Conservation (phyloP, 2,888 invertebrate species). For the Latrodectus elegans region DNA sequence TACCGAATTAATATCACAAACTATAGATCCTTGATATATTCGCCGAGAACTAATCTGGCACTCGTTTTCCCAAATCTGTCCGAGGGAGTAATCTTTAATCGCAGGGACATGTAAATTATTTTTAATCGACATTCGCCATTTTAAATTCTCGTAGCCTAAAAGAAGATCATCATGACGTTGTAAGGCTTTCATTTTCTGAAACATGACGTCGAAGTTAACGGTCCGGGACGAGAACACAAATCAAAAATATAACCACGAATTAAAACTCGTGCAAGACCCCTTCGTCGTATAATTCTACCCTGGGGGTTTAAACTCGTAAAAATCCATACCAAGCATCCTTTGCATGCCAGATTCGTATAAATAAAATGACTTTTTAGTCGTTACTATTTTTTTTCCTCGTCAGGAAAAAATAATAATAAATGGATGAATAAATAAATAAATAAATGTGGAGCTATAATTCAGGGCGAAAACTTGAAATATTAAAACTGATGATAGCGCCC, state of each 20-base stretch:
- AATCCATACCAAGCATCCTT: not conserved
- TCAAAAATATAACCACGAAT: conserved; percentile 37
- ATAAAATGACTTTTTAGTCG: conserved; percentile 1
- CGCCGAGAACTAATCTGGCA: too few relatives aligned
- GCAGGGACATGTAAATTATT: not conserved
- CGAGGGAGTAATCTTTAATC: not conserved
- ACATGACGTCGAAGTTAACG: not conserved
- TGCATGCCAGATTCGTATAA: not conserved
- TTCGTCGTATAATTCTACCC: conserved; percentile 19
- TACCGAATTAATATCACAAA: too few relatives aligned
- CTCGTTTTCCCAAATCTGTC: not conserved
- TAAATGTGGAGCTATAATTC: conserved; percentile 44
- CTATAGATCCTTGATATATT: too few relatives aligned
- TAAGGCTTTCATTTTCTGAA: not conserved
- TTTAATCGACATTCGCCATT: not conserved
- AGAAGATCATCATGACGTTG: not conserved
- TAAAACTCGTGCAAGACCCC: conserved; percentile 19
- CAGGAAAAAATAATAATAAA: not conserved
- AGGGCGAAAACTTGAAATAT: conserved; percentile 56
- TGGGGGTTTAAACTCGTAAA: not conserved
- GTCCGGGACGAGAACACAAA: conserved; percentile 2
- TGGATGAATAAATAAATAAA: not conserved
- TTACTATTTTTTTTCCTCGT: not conserved
- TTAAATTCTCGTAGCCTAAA: not conserved
- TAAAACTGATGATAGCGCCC: conserved; percentile 59